Base-by-base conservation (phyloP, 2,888 invertebrate species). In the Dascillus cervinus region DNA sequence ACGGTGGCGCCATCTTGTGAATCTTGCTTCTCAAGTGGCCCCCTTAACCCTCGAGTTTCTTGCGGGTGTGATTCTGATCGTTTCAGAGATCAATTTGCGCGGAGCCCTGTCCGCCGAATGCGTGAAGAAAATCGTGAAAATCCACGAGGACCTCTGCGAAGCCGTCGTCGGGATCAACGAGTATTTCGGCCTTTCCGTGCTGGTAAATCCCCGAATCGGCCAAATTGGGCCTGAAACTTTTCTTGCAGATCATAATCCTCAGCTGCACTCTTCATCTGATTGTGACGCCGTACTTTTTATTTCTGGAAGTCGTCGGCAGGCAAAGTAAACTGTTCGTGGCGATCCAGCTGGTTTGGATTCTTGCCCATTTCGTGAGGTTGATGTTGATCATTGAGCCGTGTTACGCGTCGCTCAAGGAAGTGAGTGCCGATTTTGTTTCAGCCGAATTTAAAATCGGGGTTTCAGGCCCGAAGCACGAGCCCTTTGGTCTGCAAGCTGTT, bases 241-340 rank as follows among this genome's bases (percentile, higher is more conserved):
- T 17, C 8, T 38, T 43, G 10, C 25, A 49, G 49, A 43, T 49
- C 1, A 66, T 70, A 13, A 53, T 71, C 11, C 58, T 69, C 2
- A 71, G 72, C 1, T 72, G 72, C 26, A 53, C 73, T 3, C 54
- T 74, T 26, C 74, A 74, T 44, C 47, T 74, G 21, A 68, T 73
- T 10, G 71, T 73, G 26, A 73, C 73, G 0, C 67, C 71, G 1
- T 74, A 73, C 43, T 71, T 73, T 46, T 48, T 73, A 1, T 66
- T 72, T 36, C 48, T 67, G 36, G 17, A 17, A 17, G 8, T 17
- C 4, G 8, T 6, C 8, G 17, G 17, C 17, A 17, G 17, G 8
- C 17, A 8, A 6, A 17, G 8, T 8, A 8, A 6, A 6, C 8
- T 17, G 5, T 17, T 17, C 8, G 8, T 17, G 5, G 17, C 8